Evolutionary conservation across 1,140 invertebrate genomes (phyloP), one percentile per base, ranked within the genome.

Genomic region (Euura lappo): DNA sequence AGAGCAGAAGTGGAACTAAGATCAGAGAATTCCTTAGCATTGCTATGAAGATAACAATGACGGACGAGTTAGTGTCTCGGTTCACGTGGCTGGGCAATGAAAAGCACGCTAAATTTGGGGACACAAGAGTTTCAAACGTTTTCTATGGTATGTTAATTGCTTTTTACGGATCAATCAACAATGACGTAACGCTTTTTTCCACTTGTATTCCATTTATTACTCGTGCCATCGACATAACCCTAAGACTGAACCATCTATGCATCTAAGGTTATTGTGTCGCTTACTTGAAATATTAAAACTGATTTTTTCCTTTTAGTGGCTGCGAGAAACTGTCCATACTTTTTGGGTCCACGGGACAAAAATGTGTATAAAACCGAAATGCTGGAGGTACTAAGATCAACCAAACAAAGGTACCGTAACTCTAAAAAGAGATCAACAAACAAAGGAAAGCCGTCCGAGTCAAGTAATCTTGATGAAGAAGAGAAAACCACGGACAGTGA

Each of bases 31-130:
- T 70, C 6, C 45, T 70, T 1, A 70, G 45, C 69, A 11, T 46
- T 47, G 43, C 69, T 2, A 45, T 70, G 45, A 70, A 70, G 4
- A 44, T 46, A 42, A 44, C 45, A 1, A 70, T 70, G 69, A 70
- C 43, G 3, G 69, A 70, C 47, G 69, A 70, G 28, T 70, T 70
- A 51, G 69, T 70, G 44, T 46, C 69, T 1, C 69, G 51, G 11
- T 70, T 70, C 28, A 46, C 69, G 45, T 70, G 69, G 69, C 69
- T 46, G 28, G 69, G 69, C 47, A 51, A 51, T 51, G 47, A 51
- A 51, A 51, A 1, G 47, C 11, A 51, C 11, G 2, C 1, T 2
- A 45, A 70, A 46, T 70, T 70, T 70, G 69, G 69, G 28, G 46
- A 70, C 45, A 70, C 69, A 2, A 70, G 45, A 46, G 45, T 70